Evolutionary conservation across 2,888 invertebrate genomes (phyloP).

Genomic region (Paralinhomoeus sp.): DNA sequence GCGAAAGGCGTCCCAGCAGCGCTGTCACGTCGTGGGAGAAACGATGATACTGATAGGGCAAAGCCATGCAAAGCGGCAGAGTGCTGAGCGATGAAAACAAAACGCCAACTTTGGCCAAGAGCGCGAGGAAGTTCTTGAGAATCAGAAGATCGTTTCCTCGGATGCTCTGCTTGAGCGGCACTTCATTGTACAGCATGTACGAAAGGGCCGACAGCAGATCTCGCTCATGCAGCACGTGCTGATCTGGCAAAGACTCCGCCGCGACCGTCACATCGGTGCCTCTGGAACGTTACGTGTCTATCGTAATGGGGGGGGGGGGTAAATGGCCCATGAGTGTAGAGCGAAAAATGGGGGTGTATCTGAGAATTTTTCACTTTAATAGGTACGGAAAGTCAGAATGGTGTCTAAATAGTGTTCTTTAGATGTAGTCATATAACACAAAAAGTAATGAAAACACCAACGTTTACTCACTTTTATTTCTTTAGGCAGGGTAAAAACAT

Average conservation of each 20-base stretch:
- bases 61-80: neutral
- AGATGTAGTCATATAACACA: too few relatives aligned
- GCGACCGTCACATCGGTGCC: too few relatives aligned
- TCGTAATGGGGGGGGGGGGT: too few relatives aligned
- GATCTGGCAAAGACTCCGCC: neutral
- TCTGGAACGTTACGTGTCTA: too few relatives aligned
- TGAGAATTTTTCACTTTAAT: too few relatives aligned
- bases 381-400: too few relatives aligned
- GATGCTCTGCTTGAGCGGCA: conserved; percentile 45
- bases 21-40: conserved; percentile 26
- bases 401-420: too few relatives aligned
- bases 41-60: neutral
- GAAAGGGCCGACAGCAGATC: conserved; percentile 69
- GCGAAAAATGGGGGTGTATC: too few relatives aligned
- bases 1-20: conserved; percentile 43
- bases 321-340: too few relatives aligned
- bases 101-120: conserved; percentile 37
- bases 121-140: conserved; percentile 46
- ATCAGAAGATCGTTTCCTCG: conserved; percentile 47
- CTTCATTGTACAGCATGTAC: conserved; percentile 56
- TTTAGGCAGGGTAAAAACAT: too few relatives aligned
- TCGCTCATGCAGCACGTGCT: conserved; percentile 43
- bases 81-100: neutral
- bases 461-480: too few relatives aligned
- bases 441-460: too few relatives aligned